Conservation (phyloP, 2,113 vertebrate genomes). For the Orientallactaga bullata region DNA sequence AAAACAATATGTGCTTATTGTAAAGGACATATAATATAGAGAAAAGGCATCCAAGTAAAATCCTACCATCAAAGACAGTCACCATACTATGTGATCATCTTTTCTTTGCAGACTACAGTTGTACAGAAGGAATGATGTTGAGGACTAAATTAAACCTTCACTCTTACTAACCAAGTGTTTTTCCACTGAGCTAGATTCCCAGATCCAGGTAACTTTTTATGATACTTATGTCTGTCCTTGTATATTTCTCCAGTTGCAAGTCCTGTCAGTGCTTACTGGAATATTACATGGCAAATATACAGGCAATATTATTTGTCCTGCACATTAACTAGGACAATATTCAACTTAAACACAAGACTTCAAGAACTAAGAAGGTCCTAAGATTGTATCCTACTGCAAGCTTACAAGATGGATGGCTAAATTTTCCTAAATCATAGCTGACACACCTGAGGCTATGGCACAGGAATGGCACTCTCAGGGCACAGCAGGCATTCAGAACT, state of each 20-base stretch:
- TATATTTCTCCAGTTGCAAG: neutral
- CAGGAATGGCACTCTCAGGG: neutral
- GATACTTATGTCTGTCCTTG: neutral
- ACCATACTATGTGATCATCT: neutral
- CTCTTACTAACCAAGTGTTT: neutral
- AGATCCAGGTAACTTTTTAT: neutral
- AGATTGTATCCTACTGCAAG: neutral
- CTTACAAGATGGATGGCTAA: neutral
- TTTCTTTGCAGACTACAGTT: neutral
- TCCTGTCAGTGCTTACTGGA: neutral
- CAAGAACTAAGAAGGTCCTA: neutral
- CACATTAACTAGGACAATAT: neutral
- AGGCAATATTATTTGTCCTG: neutral
- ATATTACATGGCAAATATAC: accelerated
- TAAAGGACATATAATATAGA: neutral
- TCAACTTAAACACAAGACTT: neutral
- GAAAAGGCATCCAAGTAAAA: neutral
- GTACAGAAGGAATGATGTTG: neutral
- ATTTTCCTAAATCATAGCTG: neutral
- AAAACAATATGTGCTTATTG: neutral
- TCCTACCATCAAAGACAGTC: neutral
- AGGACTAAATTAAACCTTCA: neutral
- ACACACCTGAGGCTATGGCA: neutral
- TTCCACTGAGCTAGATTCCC: neutral
- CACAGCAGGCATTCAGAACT: neutral